phyloP scores from a whole-genome alignment of 2,797 vertebrate species.

The Microctenopoma lineatum region DNA sequence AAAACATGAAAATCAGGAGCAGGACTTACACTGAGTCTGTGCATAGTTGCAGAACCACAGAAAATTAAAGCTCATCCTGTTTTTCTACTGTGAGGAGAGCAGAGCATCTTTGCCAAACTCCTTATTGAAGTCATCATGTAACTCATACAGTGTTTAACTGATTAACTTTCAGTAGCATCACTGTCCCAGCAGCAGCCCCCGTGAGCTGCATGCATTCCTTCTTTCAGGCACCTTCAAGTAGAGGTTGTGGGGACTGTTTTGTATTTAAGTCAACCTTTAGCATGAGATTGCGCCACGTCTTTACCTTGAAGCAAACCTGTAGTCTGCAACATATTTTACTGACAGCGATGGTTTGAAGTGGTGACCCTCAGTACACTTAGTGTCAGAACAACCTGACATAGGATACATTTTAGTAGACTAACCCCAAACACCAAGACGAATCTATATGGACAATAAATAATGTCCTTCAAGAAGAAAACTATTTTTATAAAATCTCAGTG shows the following conservation, averaged over 20 bases:
- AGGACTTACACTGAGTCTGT: neutral
- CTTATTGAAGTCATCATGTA: conserved; percentile 76
- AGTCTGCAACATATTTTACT: conserved; percentile 28
- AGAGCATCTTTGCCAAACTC: conserved; percentile 47
- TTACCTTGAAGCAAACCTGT: neutral
- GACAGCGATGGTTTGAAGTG: conserved; percentile 38
- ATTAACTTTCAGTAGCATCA: conserved; percentile 37
- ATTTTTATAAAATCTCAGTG: too few relatives aligned
- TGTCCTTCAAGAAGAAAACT: neutral
- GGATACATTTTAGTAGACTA: too few relatives aligned
- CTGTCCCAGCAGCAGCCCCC: neutral
- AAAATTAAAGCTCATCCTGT: conserved; percentile 23
- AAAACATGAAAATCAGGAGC: conserved; percentile 1
- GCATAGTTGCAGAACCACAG: neutral
- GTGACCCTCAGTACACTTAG: neutral
- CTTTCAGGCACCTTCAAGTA: conserved; percentile 32
- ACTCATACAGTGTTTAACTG: conserved; percentile 59
- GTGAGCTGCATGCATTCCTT: neutral
- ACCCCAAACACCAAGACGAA: neutral
- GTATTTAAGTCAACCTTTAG: neutral
- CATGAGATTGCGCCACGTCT: neutral
- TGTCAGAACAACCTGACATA: conserved; percentile 34
- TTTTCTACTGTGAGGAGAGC: conserved; percentile 38
- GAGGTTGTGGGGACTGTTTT: conserved; percentile 2
- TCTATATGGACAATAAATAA: neutral